A percentile compares a stretch with the other conserved stretches of the same genome.
Conservation (phyloP, 2,113 vertebrate genomes). For the Atherinomorus stipes region DNA sequence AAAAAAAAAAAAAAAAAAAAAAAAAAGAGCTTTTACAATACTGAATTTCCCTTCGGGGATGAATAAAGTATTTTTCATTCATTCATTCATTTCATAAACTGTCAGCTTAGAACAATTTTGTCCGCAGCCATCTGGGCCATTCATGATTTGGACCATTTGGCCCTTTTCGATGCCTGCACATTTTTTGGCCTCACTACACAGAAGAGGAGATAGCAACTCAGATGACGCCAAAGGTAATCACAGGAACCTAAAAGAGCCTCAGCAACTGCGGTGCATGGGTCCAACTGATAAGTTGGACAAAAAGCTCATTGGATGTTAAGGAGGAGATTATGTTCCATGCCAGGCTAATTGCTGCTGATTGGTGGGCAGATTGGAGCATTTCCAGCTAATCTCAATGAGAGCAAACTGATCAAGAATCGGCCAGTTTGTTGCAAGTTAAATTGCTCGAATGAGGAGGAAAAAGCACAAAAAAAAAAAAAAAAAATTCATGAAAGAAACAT, state of each 20-base stretch:
- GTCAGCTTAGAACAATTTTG: slow-evolving; percentile 75
- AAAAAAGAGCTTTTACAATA: too few species aligned
- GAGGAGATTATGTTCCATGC: slow-evolving; percentile 45
- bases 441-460: accelerated
- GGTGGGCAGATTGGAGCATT: slow-evolving; percentile 55
- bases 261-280: slow-evolving; percentile 45
- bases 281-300: slow-evolving; percentile 60
- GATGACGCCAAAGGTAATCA: slow-evolving; percentile 79
- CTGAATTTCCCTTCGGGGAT: too few species aligned
- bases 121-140: slow-evolving; percentile 72
- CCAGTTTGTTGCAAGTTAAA: slow-evolving; percentile 29
- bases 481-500: neutral
- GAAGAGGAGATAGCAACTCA: slow-evolving; percentile 72
- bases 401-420: slow-evolving; percentile 48
- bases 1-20: too few species aligned
- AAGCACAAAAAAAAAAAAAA: neutral
- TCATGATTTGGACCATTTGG: slow-evolving; percentile 78
- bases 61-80: too few species aligned
- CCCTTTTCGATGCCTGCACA: slow-evolving; percentile 70
- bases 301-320: slow-evolving; percentile 47
- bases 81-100: slow-evolving; percentile 81
- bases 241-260: slow-evolving; percentile 63
- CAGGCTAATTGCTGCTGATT: slow-evolving; percentile 64
- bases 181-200: slow-evolving; percentile 83
- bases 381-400: slow-evolving; percentile 56